These are phyloP conservation scores for Bradysia coprophila DNA, from an alignment of 1,140 invertebrate genomes.

Conservation along the genomic window DNA sequence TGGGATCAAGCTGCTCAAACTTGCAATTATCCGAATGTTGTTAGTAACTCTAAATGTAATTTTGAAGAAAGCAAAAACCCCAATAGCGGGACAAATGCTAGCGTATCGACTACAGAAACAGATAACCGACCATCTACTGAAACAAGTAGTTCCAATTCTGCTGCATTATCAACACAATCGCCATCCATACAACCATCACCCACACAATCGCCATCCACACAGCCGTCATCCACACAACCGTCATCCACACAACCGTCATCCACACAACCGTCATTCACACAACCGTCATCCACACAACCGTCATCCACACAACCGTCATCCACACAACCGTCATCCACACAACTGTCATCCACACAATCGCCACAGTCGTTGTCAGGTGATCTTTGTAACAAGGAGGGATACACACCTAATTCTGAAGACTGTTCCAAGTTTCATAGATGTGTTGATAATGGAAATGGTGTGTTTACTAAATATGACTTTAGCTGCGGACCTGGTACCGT, in stretches of 20 bases:
- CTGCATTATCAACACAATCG: neutral
- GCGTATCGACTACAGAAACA: too few relatives aligned
- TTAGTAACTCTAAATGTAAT: slow-evolving; percentile 27
- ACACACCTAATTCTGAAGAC: slow-evolving; percentile 37
- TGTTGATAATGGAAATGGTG: slow-evolving; percentile 40
- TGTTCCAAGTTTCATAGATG: slow-evolving; percentile 56
- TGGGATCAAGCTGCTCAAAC: slow-evolving; percentile 27
- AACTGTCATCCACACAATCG: too few relatives aligned
- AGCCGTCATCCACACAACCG: too few relatives aligned
- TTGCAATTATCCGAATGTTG: slow-evolving; percentile 33
- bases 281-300: too few relatives aligned
- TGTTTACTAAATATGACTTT: slow-evolving; percentile 35
- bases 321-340: too few relatives aligned
- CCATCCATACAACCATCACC: too few relatives aligned
- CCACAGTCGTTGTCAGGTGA: slow-evolving; percentile 6
- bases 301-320: neutral
- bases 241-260: too few relatives aligned
- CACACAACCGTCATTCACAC: too few relatives aligned
- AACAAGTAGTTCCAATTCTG: neutral
- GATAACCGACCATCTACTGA: too few relatives aligned
- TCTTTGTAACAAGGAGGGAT: slow-evolving; percentile 30
- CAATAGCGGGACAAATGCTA: too few relatives aligned
- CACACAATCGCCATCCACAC: too few relatives aligned
- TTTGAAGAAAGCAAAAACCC: too few relatives aligned
- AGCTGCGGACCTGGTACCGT: slow-evolving; percentile 33